Evolutionary conservation across 1,140 invertebrate species (phyloP).

Genomic region (Solenopsis fugax): DNA sequence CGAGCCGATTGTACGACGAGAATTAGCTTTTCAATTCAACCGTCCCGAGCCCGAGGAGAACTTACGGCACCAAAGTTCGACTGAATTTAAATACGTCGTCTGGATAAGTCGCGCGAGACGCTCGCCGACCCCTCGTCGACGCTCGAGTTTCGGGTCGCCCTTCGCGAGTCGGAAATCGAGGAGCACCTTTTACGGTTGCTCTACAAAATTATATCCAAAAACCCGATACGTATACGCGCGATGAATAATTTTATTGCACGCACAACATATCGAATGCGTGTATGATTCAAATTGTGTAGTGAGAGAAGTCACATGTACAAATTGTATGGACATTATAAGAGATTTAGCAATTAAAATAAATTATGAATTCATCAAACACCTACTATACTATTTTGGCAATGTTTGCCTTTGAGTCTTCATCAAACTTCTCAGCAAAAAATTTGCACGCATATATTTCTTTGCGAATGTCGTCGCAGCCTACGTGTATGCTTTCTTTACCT

Average conservation of each 20-base stretch:
- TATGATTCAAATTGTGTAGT: not conserved
- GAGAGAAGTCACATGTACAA: not conserved
- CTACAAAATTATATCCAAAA: conserved; percentile 17
- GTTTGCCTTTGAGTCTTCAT: not conserved
- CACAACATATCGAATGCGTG: not conserved
- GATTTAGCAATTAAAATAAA: not conserved
- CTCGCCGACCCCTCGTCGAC: conserved; percentile 47
- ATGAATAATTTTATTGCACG: conserved; percentile 11
- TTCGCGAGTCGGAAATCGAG: conserved; percentile 28
- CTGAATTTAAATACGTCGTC: conserved; percentile 81
- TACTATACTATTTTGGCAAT: not conserved
- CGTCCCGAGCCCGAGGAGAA: conserved; percentile 71
- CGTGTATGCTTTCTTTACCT: conserved; percentile 14
- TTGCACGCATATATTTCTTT: conserved; percentile 22
- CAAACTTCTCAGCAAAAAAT: not conserved
- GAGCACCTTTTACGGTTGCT: conserved; percentile 5
- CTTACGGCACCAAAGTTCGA: conserved; percentile 80
- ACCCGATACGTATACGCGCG: not conserved
- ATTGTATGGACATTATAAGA: not conserved
- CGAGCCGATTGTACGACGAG: conserved; percentile 84
- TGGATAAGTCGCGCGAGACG: conserved; percentile 75
- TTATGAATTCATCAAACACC: not conserved
- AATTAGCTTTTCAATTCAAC: conserved; percentile 85
- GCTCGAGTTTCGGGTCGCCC: conserved; percentile 34
- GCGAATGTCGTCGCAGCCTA: conserved; percentile 25